Evolutionary conservation across 2,888 invertebrate species (phyloP), one percentile per base, ranked within the genome.

Genomic region (Pseudolycoriella hygida): DNA sequence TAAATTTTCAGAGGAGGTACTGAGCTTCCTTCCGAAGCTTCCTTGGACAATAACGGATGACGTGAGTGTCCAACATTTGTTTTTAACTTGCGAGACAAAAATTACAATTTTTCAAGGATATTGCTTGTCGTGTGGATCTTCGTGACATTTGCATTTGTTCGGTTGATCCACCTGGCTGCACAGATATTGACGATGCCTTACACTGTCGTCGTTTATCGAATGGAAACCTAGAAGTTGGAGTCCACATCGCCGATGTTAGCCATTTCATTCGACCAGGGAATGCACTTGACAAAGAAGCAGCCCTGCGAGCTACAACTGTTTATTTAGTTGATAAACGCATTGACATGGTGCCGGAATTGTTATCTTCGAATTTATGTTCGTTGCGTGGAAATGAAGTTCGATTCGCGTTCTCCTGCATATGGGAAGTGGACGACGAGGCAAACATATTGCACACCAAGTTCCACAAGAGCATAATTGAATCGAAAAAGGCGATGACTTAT

Each of bases 181-280:
- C 97, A 0, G 98, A 98, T 61, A 97, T 98, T 50, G 98, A 98
- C 60, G 98, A 98, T 63, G 97, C 98, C 0, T 66, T 98, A 2
- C 98, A 98, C 65, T 94, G 93, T 54, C 71, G 79, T 17, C 66
- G 71, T 34, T 64, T 93, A 17, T 69, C 72, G 0, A 81, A 81
- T 57, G 80, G 81, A 3, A 79, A 78, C 55, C 70, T 74, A 41
- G 84, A 90, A 68, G 80, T 94, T 41, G 97, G 97, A 14, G 97
- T 98, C 0, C 98, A 98, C 58, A 98, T 98, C 49, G 98, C 98
- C 5, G 98, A 98, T 68, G 98, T 98, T 6, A 89, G 93, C 2
- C 87, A 98, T 67, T 98, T 97, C 57, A 90, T 98, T 48, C 69
- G 90, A 39, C 94, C 96, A 0, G 80, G 86, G 45, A 93, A 86